Conservation (phyloP, 2,113 vertebrate species). For the Cyprinus carpio region DNA sequence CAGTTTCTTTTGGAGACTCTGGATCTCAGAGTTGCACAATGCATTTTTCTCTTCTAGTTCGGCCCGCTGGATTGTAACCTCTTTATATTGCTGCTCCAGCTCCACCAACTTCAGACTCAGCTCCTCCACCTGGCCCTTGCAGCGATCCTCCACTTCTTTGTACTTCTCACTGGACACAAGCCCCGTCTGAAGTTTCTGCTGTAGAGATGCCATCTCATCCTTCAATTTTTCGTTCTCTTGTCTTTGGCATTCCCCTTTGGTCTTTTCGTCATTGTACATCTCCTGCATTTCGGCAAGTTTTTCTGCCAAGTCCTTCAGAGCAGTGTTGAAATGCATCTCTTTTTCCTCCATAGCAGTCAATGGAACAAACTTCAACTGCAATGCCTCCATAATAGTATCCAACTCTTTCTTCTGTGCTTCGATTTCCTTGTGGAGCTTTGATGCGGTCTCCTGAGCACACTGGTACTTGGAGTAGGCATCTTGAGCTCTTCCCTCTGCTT, state of each 20-base stretch:
- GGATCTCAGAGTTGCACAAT: slow-evolving; percentile 68
- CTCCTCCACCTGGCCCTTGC: slow-evolving; percentile 68
- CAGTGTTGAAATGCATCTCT: slow-evolving; percentile 74
- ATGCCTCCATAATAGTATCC: slow-evolving; percentile 89
- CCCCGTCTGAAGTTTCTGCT: slow-evolving; percentile 75
- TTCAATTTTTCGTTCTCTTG: slow-evolving; percentile 78
- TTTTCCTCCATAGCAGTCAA: slow-evolving; percentile 77
- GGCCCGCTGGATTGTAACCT: slow-evolving; percentile 63
- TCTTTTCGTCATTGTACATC: slow-evolving; percentile 65
- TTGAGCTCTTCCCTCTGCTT: slow-evolving; percentile 66
- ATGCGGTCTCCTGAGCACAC: slow-evolving; percentile 76
- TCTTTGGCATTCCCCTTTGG: slow-evolving; percentile 63
- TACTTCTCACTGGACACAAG: slow-evolving; percentile 70
- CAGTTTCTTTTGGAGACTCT: slow-evolving; percentile 70
- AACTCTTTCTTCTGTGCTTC: slow-evolving; percentile 89
- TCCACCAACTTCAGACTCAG: slow-evolving; percentile 70
- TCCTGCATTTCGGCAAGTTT: slow-evolving; percentile 74
- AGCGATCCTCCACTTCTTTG: slow-evolving; percentile 70
- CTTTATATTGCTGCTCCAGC: slow-evolving; percentile 70
- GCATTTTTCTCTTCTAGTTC: slow-evolving; percentile 68
- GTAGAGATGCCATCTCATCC: slow-evolving; percentile 72
- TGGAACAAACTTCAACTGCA: slow-evolving; percentile 84
- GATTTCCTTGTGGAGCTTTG: slow-evolving; percentile 80
- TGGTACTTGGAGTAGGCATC: slow-evolving; percentile 62
- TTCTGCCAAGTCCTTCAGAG: slow-evolving; percentile 72